Evolutionary conservation across 2,113 vertebrate genomes (phyloP).

Genomic region (Cynoglossus semilaevis): DNA sequence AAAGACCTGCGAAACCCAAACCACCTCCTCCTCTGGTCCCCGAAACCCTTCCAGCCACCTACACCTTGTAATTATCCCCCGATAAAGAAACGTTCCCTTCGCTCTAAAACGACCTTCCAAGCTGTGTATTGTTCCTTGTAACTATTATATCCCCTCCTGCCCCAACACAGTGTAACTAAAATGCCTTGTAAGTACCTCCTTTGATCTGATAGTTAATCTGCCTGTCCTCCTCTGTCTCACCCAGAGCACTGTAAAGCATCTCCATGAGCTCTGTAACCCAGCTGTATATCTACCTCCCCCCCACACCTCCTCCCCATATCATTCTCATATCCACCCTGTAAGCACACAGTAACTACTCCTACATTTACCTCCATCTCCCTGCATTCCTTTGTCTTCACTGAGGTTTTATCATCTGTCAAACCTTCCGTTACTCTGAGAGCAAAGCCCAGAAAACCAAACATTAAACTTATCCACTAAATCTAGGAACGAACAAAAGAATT

Average conservation of each 20-base stretch:
- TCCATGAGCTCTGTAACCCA: constrained; percentile 69
- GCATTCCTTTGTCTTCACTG: constrained; percentile 58
- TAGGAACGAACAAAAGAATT: constrained; percentile 3
- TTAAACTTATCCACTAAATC: constrained; percentile 17
- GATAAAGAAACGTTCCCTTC: constrained; percentile 47
- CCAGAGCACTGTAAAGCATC: constrained; percentile 61
- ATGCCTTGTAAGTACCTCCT: constrained; percentile 63
- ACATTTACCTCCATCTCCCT: constrained; percentile 59
- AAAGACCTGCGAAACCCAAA: constrained; percentile 15
- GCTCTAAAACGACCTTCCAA: constrained; percentile 46
- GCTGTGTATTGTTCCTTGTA: constrained; percentile 53
- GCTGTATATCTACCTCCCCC: constrained; percentile 72
- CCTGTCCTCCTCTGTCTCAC: constrained; percentile 57
- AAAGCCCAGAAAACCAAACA: constrained; percentile 33
- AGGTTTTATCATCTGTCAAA: constrained; percentile 40
- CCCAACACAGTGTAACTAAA: constrained; percentile 63
- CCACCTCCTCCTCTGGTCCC: constrained; percentile 40
- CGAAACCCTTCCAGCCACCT: constrained; percentile 39
- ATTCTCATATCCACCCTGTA: constrained; percentile 56
- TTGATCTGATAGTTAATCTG: constrained; percentile 54
- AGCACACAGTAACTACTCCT: constrained; percentile 59
- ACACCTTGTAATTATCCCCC: constrained; percentile 58
- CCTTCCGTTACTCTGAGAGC: constrained; percentile 17
- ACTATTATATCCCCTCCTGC: constrained; percentile 50
- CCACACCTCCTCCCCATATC: constrained; percentile 54